Conservation (phyloP, 2,888 invertebrate genomes). For the Nematopogon swammerdamellus region DNA sequence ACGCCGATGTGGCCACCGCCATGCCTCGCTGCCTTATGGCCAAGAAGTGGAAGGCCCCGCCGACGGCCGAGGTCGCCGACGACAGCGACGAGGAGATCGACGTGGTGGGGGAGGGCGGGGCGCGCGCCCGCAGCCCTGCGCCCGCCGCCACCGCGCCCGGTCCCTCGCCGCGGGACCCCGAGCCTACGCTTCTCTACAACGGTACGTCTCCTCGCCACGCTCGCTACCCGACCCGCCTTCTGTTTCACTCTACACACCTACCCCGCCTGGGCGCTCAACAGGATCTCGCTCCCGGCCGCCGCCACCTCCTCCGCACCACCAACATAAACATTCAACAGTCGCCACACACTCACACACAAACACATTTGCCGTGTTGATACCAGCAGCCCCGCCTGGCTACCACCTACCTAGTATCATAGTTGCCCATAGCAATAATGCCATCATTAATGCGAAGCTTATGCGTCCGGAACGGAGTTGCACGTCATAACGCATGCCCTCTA, state of each 20-base stretch:
- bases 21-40: conserved; percentile 97
- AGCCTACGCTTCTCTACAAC: conserved; percentile 74
- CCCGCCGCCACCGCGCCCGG: conserved; percentile 61
- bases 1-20: conserved; percentile 58
- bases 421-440: too few species aligned
- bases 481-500: too few species aligned
- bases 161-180: conserved; percentile 65
- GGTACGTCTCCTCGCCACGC: too few species aligned
- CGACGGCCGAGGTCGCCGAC: conserved; percentile 58
- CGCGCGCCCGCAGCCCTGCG: conserved; percentile 49
- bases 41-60: conserved; percentile 87
- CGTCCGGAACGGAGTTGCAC: too few species aligned
- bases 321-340: conserved; percentile 11
- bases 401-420: too few species aligned
- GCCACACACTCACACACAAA: too few species aligned
- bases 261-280: conserved; percentile 10
- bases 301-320: conserved; percentile 14
- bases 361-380: too few species aligned
- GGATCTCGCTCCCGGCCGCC: conserved; percentile 5
- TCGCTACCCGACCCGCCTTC: conserved; percentile 10
- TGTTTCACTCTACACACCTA: conserved; percentile 13
- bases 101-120: conserved; percentile 75
- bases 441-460: too few species aligned
- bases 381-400: too few species aligned
- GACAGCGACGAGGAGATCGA: conserved; percentile 77